phyloP scores from a whole-genome alignment of 2,888 invertebrate genomes.

The Bombylius major region DNA sequence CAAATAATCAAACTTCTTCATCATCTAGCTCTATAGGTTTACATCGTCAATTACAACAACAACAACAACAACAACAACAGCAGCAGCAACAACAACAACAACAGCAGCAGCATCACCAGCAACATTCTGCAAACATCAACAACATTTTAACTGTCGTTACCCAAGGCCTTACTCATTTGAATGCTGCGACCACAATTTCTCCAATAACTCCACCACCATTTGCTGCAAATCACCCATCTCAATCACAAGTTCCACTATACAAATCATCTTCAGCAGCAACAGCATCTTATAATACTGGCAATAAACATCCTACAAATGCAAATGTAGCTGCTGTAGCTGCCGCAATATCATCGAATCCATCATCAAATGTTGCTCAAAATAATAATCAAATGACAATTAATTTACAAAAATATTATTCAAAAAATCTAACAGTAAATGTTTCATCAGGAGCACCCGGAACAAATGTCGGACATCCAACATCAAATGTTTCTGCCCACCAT shows the following conservation, averaged over 20 bases:
- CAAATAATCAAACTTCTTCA: not conserved
- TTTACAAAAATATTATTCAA: constrained; percentile 12
- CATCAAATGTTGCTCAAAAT: constrained; percentile 2
- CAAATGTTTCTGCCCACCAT: constrained; percentile 3
- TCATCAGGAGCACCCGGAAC: constrained; percentile 1
- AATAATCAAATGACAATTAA: not conserved
- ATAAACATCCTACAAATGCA: constrained; percentile 14
- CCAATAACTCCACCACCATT: constrained; percentile 31
- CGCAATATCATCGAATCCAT: constrained; percentile 23
- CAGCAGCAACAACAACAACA: constrained; percentile 21
- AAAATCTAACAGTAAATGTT: constrained; percentile 11
- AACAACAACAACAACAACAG: constrained; percentile 19
- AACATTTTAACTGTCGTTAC: constrained; percentile 33
- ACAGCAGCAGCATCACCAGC: constrained; percentile 11
- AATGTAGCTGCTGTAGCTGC: constrained; percentile 17
- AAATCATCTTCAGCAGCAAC: constrained; percentile 7
- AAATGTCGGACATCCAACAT: not conserved
- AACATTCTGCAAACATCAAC: constrained; percentile 24
- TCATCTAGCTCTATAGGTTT: not conserved
- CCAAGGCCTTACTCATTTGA: constrained; percentile 33
- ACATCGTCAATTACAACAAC: not conserved
- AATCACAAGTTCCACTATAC: constrained; percentile 7
- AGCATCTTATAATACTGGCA: constrained; percentile 2
- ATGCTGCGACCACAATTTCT: constrained; percentile 35
- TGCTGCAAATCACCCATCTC: constrained; percentile 15